These are phyloP conservation scores for Circaetus gallicus DNA, from an alignment of 2,113 vertebrate species.

Conservation along the genomic window DNA sequence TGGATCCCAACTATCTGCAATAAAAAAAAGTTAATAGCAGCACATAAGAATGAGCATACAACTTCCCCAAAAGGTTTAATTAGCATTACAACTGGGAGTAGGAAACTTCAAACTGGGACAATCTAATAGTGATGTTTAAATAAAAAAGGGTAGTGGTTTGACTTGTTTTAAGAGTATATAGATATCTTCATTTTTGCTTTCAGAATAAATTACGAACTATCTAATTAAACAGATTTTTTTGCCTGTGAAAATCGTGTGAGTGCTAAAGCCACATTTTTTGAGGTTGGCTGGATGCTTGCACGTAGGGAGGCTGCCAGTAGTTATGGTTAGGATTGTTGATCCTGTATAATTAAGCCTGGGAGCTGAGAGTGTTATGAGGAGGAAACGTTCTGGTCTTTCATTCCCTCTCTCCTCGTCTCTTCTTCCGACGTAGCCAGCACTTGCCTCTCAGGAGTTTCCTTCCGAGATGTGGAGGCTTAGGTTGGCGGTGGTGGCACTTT, in stretches of 20 bases:
- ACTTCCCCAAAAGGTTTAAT: conserved; percentile 41
- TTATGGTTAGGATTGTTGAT: conserved; percentile 16
- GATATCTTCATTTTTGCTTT: not conserved
- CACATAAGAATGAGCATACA: not conserved
- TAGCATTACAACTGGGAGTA: not conserved
- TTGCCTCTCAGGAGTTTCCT: not conserved
- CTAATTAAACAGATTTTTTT: conserved; percentile 11
- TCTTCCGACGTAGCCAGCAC: not conserved
- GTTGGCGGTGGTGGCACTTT: not conserved
- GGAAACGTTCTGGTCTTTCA: not conserved
- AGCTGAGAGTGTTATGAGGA: not conserved
- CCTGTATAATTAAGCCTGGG: not conserved
- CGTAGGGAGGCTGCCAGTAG: not conserved
- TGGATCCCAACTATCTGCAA: not conserved
- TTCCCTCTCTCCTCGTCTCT: not conserved
- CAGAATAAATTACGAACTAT: not conserved
- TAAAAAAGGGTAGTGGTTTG: not conserved
- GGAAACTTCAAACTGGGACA: conserved; percentile 22
- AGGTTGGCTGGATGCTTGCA: not conserved
- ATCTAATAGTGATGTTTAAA: not conserved
- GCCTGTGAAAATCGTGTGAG: not conserved
- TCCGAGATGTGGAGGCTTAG: not conserved
- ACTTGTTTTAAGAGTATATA: not conserved
- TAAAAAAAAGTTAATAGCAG: conserved; percentile 31
- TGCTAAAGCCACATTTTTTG: conserved; percentile 3